Evolutionary conservation across 2,113 vertebrate species (phyloP), one percentile per base, ranked within the genome.

Genomic region (Ciconia maguari): DNA sequence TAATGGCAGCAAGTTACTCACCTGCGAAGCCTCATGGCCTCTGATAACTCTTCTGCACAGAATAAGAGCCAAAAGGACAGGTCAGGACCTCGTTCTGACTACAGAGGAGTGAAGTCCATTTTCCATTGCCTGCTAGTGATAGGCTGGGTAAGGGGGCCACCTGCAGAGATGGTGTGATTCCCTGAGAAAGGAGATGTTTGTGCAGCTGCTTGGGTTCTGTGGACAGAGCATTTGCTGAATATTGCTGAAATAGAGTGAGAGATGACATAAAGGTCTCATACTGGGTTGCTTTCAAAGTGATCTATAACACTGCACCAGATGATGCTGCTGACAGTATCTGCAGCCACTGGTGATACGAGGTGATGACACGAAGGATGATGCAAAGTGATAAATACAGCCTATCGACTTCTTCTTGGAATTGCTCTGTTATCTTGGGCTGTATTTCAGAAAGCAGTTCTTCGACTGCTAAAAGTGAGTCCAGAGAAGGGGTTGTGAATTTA

Each of bases 161-260:
- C 32, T 58, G 32, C 30, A 51, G 51, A 11, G 13, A 26, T 4
- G 7, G 32, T 32, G 34, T 25, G 7, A 64, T 87, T 89, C 52
- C 24, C 30, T 55, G 30, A 24, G 24, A 64, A 19, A 52, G 25
- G 25, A 46, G 16, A 6, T 0, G 0, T 75, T 34, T 68, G 27
- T 61, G 51, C 46, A 62, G 30, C 41, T 91, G n/a, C 38, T 84
- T 75, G 44, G 16, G 21, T 48, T 51, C 42, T 71, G 49, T 48
- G 41, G 44, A 42, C 44, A 92, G 48, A 51, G 9, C 13, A 58
- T 84, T 83, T 81, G 52, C 32, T 6, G 17, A 61, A 44, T 83
- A 57, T 41, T 83, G 62, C 44, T 91, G 77, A 91, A 77, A 70
- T 2, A 64, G 15, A 13, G 9, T 71, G n/a, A 55, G n/a, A 58